A percentile compares a stretch with the other conserved stretches of the same genome.
phyloP scores from a whole-genome alignment of 2,113 vertebrate genomes.

The Sander lucioperca region DNA sequence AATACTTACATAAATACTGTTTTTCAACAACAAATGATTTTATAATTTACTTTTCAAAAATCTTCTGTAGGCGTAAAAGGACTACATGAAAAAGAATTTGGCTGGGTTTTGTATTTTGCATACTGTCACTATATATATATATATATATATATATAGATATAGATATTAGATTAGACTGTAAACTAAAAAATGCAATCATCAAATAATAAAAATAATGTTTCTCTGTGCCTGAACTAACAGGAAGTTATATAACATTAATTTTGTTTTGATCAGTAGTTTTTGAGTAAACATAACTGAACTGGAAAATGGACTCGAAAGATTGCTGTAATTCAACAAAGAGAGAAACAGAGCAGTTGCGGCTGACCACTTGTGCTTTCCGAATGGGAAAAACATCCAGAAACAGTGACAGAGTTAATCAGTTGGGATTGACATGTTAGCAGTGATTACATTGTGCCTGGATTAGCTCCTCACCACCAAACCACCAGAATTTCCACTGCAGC shows the following conservation, averaged over 20 bases:
- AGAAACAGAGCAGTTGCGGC: slow-evolving; percentile 28
- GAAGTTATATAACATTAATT: slow-evolving; percentile 3
- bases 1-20: not conserved
- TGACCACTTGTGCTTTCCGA: slow-evolving; percentile 39
- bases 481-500: slow-evolving; percentile 51
- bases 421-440: slow-evolving; percentile 44
- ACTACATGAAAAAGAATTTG: not conserved
- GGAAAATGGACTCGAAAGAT: slow-evolving; percentile 37
- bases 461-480: slow-evolving; percentile 50
- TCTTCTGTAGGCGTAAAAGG: not conserved
- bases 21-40: not conserved
- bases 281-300: slow-evolving; percentile 27
- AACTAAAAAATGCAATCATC: too few species aligned
- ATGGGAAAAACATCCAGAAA: slow-evolving; percentile 14
- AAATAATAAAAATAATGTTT: not conserved
- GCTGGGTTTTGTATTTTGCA: not conserved
- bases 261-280: not conserved
- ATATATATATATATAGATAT: too few species aligned
- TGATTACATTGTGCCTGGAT: slow-evolving; percentile 59
- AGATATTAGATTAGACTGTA: too few species aligned
- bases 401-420: slow-evolving; percentile 54
- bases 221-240: not conserved
- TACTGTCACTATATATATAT: not conserved
- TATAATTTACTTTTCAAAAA: not conserved
- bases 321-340: slow-evolving; percentile 31